Conservation (phyloP, 2,113 vertebrate genomes). For the Nannospalax galili region DNA sequence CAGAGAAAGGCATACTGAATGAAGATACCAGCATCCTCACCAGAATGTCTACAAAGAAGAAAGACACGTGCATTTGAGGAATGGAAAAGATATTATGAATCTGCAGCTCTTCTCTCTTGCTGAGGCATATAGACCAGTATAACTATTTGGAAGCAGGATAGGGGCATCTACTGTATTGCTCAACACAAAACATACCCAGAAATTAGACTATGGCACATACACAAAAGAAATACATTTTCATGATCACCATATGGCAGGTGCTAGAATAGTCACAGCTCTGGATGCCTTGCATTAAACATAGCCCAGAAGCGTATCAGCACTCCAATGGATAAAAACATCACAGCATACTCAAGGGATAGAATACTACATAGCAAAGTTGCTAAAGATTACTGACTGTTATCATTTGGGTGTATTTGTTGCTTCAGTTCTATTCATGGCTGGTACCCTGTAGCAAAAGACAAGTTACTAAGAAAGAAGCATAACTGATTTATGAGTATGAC, state of each 20-base stretch:
- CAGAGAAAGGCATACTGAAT: constrained; percentile 1
- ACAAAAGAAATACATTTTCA: background rate
- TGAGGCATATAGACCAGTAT: background rate
- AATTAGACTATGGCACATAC: background rate
- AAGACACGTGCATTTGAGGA: background rate
- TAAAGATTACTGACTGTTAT: background rate
- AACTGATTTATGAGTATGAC: no score
- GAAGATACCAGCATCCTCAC: background rate
- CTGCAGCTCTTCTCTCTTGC: background rate
- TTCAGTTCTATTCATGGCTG: background rate
- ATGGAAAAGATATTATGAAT: constrained; percentile 22
- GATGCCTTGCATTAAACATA: background rate
- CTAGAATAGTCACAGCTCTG: background rate
- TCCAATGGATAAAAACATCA: background rate
- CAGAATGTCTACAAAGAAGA: background rate
- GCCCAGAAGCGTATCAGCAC: background rate
- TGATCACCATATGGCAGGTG: background rate
- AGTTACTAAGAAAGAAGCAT: background rate
- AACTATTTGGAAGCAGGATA: background rate
- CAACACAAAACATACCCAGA: constrained; percentile 20
- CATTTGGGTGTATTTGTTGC: background rate
- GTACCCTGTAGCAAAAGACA: background rate
- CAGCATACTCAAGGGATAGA: background rate
- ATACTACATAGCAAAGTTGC: background rate
- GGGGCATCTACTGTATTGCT: background rate